Evolutionary conservation across 2,888 invertebrate genomes (phyloP).

Genomic region (Ephialtes manifestator): DNA sequence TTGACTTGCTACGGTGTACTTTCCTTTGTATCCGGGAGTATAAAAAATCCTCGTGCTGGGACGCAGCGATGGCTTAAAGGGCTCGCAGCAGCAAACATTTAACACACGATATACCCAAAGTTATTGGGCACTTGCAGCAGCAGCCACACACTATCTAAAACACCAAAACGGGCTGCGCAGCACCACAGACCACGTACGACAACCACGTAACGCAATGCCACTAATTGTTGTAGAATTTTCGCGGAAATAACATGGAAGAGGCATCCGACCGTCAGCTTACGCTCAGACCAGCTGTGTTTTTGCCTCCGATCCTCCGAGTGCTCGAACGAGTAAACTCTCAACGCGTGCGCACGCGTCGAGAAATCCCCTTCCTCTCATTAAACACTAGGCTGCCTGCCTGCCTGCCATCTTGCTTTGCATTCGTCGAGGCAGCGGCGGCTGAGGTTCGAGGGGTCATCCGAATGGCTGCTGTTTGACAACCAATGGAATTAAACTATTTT

Average conservation of each 20-base stretch:
- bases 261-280: constrained; percentile 78
- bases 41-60: constrained; percentile 78
- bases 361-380: background rate
- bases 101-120: constrained; percentile 62
- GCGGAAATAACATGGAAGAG: constrained; percentile 76
- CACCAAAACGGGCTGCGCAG: constrained; percentile 1
- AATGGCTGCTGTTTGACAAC: too few species aligned
- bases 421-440: too few species aligned
- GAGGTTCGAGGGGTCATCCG: too few species aligned
- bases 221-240: constrained; percentile 74
- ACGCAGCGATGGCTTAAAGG: constrained; percentile 70
- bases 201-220: constrained; percentile 63
- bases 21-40: constrained; percentile 77
- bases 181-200: constrained; percentile 47
- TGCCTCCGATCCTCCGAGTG: constrained; percentile 74
- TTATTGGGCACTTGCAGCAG: background rate
- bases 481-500: too few species aligned
- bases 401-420: too few species aligned
- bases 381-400: background rate
- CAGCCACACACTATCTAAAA: background rate
- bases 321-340: background rate
- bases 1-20: constrained; percentile 69
- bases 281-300: constrained; percentile 81
- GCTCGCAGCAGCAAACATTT: constrained; percentile 71
- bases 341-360: constrained; percentile 73